Evolutionary conservation across 1,140 invertebrate genomes (phyloP), one percentile per base, ranked within the genome.

Genomic region (Drosophila sp.): DNA sequence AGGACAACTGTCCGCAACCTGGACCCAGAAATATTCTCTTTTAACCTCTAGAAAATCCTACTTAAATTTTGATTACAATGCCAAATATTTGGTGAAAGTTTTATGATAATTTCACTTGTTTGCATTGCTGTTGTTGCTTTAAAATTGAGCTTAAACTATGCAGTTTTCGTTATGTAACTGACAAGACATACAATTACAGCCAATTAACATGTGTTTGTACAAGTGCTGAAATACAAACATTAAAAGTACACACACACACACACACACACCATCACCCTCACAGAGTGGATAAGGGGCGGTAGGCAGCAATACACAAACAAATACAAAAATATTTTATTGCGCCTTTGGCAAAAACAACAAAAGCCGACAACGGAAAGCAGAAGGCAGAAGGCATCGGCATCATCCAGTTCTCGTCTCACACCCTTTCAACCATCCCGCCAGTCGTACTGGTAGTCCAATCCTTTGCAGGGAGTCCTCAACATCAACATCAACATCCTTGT

Each of bases 151-250:
- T 72, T 74, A 63, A 74, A 61, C 76, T 78, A 67, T 78, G 76
- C 76, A 89, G 75, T 71, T 79, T 43, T 78, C 61, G 34, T 46
- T 70, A 59, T 74, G 69, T 77, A 65, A 63, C 84, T 77, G 54
- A 46, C 64, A 77, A 87, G 89, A 78, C 76, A 79, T 74, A 77
- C 83, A 89, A 89, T 89, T 89, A 89, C 80, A 84, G 73, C 84
- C 83, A 89, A 89, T 89, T 89, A 89, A 89, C 83, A 89, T 89
- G 83, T 89, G 84, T 89, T 89, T 89, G 83, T 80, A 89, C 80
- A 89, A 83, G 72, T 89, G 83, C 84, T 83, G 69, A 78, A 89
- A 83, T 75, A 89, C 83, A 87, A 87, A 87, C 83, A 75, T 27
- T 72, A 75, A 41, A 58, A 9, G 21, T 45, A 76, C 59, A 70